These are phyloP conservation scores for Coracias cyanogaster DNA, from an alignment of 2,797 vertebrate genomes.

Conservation along the genomic window DNA sequence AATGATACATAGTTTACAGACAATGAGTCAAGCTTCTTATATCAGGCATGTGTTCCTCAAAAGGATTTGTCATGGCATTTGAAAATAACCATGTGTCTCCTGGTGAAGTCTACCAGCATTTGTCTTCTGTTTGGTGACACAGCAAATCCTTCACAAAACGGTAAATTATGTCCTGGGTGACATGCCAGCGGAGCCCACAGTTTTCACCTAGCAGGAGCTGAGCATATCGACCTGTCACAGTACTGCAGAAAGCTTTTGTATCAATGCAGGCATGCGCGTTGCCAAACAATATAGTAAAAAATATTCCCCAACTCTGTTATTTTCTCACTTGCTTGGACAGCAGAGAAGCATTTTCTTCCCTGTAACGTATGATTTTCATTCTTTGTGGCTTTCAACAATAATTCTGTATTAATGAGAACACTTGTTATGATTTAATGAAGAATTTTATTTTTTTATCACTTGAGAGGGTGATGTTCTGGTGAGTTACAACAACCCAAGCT, in stretches of 20 bases:
- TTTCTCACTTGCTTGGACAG: not conserved
- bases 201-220: not conserved
- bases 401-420: not conserved
- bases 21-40: not conserved
- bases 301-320: not conserved
- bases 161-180: not conserved
- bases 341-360: not conserved
- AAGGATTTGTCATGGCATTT: not conserved
- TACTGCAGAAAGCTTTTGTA: not conserved
- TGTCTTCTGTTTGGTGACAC: slow-evolving; percentile 15
- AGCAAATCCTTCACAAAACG: slow-evolving; percentile 25
- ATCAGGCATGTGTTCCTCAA: not conserved
- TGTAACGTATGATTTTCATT: not conserved
- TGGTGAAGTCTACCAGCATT: not conserved
- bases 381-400: not conserved
- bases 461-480: not conserved
- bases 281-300: not conserved
- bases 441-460: not conserved
- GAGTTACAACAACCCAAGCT: not conserved
- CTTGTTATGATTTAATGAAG: not conserved
- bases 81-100: not conserved
- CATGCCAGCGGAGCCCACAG: not conserved
- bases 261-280: rapidly evolving
- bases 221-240: rapidly evolving
- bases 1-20: not conserved